Evolutionary conservation across 2,888 invertebrate species (phyloP), one percentile per base, ranked within the genome.

Genomic region (Mylabris sibirica): DNA sequence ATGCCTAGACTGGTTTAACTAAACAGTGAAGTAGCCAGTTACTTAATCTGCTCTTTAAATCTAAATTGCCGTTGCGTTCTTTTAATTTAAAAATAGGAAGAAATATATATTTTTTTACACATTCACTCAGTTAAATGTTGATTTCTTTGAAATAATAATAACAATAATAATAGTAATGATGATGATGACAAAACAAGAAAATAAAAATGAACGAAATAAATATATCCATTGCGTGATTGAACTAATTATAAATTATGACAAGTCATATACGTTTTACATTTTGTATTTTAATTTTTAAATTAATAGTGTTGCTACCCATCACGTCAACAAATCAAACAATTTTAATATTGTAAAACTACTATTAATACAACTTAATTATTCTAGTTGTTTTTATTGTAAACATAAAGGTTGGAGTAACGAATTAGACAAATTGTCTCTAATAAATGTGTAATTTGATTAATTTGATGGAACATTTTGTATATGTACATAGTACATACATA

Each of bases 31-130:
- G 53, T 53, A 53, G 53, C 53, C 53, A 53, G 53, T 53, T 53
- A 53, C 53, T 53, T 53, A 53, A 53, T 53, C 53, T 53, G 22
- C 53, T 53, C 53, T 53, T 53, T 22, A 53, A 53, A 53, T 53
- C 53, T 53, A 53, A 53, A 53, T 53, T 53, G 53, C 53, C 22
- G 53, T 53, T 53, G 53, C 53, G 53, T 53, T 53, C 53, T 53
- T 53, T 53, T 53, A 53, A 53, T 53, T 53, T 53, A 53, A 53
- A 53, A 53, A 53, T 53, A 53, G 53, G 53, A 53, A 53, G 53
- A 53, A 53, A 53, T 53, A 53, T 24, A 49, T n/a, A 41, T 20
- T 53, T 53, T 53, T 53, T 24, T 24, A 53, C 53, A 53, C 24
- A 53, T 53, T 24, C 53, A 22, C 53, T 22, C 12, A 12, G 22